phyloP scores from a whole-genome alignment of 2,888 invertebrate genomes.

The Koerneria pararmatus region DNA sequence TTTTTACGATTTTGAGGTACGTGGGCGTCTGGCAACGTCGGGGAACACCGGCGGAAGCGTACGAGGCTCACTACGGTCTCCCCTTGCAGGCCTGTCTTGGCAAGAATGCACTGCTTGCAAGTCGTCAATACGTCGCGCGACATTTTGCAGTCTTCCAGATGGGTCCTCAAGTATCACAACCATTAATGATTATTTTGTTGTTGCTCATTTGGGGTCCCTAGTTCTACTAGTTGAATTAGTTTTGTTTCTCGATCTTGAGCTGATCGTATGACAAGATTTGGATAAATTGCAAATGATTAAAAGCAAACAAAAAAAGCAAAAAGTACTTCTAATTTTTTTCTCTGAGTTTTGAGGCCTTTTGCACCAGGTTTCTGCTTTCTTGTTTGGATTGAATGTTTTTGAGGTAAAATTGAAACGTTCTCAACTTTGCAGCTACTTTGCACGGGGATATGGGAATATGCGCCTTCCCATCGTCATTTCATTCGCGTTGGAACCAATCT shows the following conservation, averaged over 20 bases:
- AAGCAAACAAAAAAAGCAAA: no score
- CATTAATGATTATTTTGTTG: no score
- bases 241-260: no score
- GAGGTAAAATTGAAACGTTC: no score
- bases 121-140: constrained; percentile 13
- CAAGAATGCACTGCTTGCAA: constrained; percentile 17
- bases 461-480: constrained; percentile 43
- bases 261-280: no score
- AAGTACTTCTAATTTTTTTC: no score
- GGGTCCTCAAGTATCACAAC: constrained; percentile 15
- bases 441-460: constrained; percentile 56
- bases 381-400: no score
- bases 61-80: constrained; percentile 57
- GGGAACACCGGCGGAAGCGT: constrained; percentile 36
- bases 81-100: constrained; percentile 36
- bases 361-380: no score
- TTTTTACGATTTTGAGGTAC: constrained; percentile 30
- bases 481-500: constrained; percentile 48
- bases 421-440: constrained; percentile 47
- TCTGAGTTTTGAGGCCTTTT: no score
- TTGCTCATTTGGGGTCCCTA: no score
- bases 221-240: no score
- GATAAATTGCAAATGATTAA: no score
- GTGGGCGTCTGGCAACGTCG: constrained; percentile 57
- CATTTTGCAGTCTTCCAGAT: constrained; percentile 19